Conservation (phyloP, 2,888 invertebrate genomes). For the Gortyna flavago region DNA sequence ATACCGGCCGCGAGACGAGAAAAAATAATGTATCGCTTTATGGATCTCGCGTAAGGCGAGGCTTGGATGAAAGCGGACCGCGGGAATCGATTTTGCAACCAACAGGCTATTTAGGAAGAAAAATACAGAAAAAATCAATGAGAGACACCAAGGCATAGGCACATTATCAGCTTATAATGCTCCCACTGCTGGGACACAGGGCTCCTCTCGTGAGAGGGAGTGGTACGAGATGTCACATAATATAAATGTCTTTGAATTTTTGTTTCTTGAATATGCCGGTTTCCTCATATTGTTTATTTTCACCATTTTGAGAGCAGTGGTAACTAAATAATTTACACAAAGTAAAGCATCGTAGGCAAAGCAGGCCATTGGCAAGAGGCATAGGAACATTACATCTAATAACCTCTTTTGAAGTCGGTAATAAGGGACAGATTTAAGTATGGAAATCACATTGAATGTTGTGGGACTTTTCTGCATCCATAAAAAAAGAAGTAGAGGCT, state of each 20-base stretch:
- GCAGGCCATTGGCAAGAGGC: not conserved
- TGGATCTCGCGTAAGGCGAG: slow-evolving; percentile 30
- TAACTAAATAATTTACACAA: not conserved
- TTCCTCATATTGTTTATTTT: not conserved
- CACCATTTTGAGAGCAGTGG: not conserved
- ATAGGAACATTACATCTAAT: not conserved
- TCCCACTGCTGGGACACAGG: not conserved
- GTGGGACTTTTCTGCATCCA: not conserved
- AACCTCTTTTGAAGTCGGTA: too few species aligned
- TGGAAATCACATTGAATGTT: not conserved
- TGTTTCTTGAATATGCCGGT: not conserved
- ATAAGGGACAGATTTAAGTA: not conserved
- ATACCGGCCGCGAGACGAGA: slow-evolving; percentile 31
- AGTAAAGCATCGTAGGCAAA: not conserved
- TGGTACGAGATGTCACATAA: not conserved
- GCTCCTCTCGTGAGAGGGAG: not conserved
- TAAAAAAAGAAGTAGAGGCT: not conserved
- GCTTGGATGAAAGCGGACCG: slow-evolving; percentile 12
- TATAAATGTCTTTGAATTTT: not conserved
- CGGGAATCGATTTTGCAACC: not conserved
- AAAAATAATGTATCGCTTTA: slow-evolving; percentile 56
- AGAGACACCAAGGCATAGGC: not conserved
- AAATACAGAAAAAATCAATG: not conserved
- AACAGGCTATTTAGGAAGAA: not conserved
- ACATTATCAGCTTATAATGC: not conserved